Conservation (phyloP, 1,140 invertebrate species). For the Papilio helenus region DNA sequence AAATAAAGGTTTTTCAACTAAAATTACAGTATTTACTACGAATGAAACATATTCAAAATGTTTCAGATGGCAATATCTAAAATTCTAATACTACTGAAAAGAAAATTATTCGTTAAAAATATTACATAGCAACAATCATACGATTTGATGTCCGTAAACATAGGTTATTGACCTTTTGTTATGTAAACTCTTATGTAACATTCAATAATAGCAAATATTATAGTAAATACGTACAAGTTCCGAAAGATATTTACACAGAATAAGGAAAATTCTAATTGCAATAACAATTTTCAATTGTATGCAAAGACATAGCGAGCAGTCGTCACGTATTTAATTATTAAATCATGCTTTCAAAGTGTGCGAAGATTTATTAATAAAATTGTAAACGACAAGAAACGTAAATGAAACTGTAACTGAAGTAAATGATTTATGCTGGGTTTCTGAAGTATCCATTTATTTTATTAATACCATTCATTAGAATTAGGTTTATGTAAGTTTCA, state of each 20-base stretch:
- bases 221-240: not conserved
- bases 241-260: not conserved
- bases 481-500: too few relatives aligned
- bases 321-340: not conserved
- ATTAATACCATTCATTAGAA: too few relatives aligned
- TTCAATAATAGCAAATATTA: not conserved
- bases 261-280: not conserved
- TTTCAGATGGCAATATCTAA: not conserved
- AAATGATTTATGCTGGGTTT: too few relatives aligned
- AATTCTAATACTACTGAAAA: not conserved
- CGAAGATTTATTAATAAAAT: not conserved
- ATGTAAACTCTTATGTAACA: not conserved
- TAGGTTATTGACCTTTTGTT: constrained; percentile 1
- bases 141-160: not conserved
- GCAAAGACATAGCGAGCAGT: not conserved
- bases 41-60: not conserved
- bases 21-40: not conserved
- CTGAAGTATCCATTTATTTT: too few relatives aligned
- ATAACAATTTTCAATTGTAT: not conserved
- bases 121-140: not conserved
- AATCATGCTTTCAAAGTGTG: not conserved
- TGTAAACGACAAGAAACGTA: too few relatives aligned
- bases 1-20: not conserved
- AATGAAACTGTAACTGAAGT: too few relatives aligned
- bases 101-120: not conserved